Conservation (phyloP, 1,140 invertebrate genomes). For the Eufriesea mexicana region DNA sequence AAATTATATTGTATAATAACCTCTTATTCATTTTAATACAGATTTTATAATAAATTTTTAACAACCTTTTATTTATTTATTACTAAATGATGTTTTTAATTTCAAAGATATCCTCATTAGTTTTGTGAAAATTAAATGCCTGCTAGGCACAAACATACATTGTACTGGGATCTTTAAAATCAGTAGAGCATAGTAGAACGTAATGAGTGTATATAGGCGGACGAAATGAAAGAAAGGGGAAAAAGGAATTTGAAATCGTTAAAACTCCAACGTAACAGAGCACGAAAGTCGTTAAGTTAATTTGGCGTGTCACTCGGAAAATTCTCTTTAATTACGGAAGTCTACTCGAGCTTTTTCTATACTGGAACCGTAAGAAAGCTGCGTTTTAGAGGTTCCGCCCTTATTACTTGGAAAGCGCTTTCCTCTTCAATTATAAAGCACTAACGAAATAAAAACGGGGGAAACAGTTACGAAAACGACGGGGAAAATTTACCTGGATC, state of each 20-base stretch:
- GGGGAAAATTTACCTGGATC: neutral
- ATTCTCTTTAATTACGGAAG: constrained; percentile 59
- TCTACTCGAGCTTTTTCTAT: constrained; percentile 32
- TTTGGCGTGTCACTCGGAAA: constrained; percentile 46
- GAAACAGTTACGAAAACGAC: constrained; percentile 12
- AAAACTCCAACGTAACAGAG: constrained; percentile 25
- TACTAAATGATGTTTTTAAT: neutral
- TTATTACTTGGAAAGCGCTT: constrained; percentile 37
- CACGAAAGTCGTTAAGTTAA: constrained; percentile 44
- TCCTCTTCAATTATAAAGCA: constrained; percentile 33
- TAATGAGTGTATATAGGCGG: neutral
- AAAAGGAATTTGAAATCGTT: constrained; percentile 13
- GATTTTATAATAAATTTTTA: neutral
- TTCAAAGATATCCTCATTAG: neutral
- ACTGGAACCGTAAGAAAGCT: constrained; percentile 27
- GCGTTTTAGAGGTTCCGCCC: constrained; percentile 38
- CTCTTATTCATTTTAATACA: too few relatives aligned
- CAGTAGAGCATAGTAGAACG: neutral
- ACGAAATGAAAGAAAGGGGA: neutral
- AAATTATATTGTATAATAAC: neutral
- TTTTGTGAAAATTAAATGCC: constrained; percentile 1
- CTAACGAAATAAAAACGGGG: constrained; percentile 6
- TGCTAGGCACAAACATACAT: neutral
- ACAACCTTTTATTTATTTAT: neutral
- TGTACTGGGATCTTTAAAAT: neutral